Evolutionary conservation across 2,113 vertebrate species (phyloP).

Genomic region (Garra rufa): DNA sequence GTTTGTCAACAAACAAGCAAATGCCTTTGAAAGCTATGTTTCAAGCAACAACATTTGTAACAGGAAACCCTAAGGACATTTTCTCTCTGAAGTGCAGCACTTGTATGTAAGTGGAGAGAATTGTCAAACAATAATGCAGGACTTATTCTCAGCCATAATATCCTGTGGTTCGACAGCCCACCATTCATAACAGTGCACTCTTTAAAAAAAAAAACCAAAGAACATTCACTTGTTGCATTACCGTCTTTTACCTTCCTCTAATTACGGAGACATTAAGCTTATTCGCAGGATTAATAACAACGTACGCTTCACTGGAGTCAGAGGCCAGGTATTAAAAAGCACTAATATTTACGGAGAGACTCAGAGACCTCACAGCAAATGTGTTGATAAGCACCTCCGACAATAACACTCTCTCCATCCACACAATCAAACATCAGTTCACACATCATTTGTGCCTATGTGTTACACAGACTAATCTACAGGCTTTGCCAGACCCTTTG

Average conservation of each 20-base stretch:
- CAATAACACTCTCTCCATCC: constrained; percentile 28
- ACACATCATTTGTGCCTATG: constrained; percentile 65
- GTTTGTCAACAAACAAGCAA: constrained; percentile 59
- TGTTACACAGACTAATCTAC: constrained; percentile 70
- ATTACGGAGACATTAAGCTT: constrained; percentile 24
- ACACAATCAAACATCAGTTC: constrained; percentile 70
- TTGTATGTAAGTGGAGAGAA: constrained; percentile 47
- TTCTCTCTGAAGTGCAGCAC: constrained; percentile 36
- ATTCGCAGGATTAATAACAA: constrained; percentile 3
- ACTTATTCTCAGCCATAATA: constrained; percentile 45
- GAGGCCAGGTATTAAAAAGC: constrained; percentile 16
- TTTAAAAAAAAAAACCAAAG: constrained; percentile 33
- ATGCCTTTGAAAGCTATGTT: constrained; percentile 32
- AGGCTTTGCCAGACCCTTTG: constrained; percentile 68
- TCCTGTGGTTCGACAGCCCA: constrained; percentile 41
- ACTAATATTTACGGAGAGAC: constrained; percentile 9
- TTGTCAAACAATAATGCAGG: constrained; percentile 41
- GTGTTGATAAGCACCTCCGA: constrained; percentile 25
- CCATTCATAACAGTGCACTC: constrained; percentile 43
- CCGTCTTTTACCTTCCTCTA: constrained; percentile 16
- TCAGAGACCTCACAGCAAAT: constrained; percentile 5
- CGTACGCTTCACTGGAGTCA: not conserved
- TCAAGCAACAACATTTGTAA: constrained; percentile 60
- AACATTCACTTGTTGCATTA: constrained; percentile 21
- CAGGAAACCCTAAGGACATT: constrained; percentile 48